Conservation (phyloP, 2,113 vertebrate species). For the Colaptes auratus region DNA sequence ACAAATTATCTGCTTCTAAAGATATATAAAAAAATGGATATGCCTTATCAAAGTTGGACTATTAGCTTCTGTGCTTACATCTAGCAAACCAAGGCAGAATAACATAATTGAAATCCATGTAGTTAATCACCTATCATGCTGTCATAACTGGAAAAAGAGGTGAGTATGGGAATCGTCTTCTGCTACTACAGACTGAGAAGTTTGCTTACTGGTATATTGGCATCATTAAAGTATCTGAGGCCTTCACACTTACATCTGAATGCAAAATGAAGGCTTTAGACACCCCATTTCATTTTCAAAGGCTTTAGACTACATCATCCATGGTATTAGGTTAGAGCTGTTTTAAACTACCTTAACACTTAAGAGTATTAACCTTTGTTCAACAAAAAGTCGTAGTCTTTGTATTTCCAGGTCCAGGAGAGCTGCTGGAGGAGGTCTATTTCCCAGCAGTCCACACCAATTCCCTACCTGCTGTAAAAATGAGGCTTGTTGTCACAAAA, state of each 20-base stretch:
- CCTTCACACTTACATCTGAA: slow-evolving; percentile 17
- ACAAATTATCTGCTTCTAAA: no score
- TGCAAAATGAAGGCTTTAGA: neutral
- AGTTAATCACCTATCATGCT: no score
- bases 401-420: neutral
- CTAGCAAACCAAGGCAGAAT: no score
- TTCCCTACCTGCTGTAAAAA: neutral
- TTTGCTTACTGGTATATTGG: neutral
- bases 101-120: no score
- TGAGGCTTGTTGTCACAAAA: neutral
- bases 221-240: slow-evolving; percentile 23
- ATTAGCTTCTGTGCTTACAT: no score
- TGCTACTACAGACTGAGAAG: neutral
- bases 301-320: neutral
- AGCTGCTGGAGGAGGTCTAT: neutral
- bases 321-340: neutral
- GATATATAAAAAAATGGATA: no score
- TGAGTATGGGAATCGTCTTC: neutral
- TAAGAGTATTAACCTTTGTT: neutral
- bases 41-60: no score
- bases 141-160: neutral
- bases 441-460: neutral
- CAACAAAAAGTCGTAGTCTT: neutral
- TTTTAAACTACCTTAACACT: neutral
- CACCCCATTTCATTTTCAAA: neutral